These are phyloP conservation scores for Elaphurus davidianus DNA, from an alignment of 2,113 vertebrate genomes.

Conservation along the genomic window DNA sequence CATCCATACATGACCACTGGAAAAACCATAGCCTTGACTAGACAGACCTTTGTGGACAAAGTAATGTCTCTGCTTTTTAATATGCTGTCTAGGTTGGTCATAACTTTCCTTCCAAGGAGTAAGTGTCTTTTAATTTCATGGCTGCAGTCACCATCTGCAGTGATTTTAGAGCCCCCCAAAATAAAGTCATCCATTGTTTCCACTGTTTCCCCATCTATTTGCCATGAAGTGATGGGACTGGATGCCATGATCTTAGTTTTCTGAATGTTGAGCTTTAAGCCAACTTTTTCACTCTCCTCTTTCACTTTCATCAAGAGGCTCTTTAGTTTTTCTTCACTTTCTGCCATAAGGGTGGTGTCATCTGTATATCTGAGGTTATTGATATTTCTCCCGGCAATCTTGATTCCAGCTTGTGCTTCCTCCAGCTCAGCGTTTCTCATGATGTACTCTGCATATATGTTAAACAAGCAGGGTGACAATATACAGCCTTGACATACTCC, in stretches of 20 bases:
- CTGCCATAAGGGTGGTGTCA: background rate
- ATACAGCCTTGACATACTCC: background rate
- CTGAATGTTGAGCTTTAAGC: background rate
- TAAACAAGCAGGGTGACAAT: background rate
- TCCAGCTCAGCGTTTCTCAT: background rate
- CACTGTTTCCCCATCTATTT: background rate
- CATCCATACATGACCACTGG: background rate
- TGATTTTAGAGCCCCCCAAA: accelerated
- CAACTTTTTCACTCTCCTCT: background rate
- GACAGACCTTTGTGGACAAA: background rate
- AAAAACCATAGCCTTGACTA: background rate
- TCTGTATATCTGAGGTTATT: background rate
- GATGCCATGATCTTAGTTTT: background rate
- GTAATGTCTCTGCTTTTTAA: background rate
- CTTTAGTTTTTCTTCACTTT: background rate
- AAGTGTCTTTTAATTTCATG: background rate
- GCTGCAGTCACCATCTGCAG: background rate
- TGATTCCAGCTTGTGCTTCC: background rate
- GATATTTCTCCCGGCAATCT: background rate
- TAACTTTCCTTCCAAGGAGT: background rate
- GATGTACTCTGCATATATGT: background rate
- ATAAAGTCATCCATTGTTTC: background rate
- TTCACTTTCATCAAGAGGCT: background rate
- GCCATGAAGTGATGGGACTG: background rate
- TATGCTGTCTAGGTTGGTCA: background rate